Conservation (phyloP, 1,140 invertebrate genomes). For the Magallana angulata region DNA sequence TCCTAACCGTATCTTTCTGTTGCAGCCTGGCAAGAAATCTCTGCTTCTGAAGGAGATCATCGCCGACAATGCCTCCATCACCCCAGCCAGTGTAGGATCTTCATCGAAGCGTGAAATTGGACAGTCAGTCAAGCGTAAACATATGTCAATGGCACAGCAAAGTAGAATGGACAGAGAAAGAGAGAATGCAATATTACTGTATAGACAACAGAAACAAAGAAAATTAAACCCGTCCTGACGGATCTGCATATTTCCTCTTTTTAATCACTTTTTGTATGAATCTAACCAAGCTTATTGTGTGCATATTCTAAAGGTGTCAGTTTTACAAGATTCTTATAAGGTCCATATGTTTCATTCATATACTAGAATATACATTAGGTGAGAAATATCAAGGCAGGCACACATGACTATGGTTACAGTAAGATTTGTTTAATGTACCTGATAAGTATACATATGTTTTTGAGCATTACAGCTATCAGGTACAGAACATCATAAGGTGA, state of each 20-base stretch:
- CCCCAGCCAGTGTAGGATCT: background rate
- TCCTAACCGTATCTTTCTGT: background rate
- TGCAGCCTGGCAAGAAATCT: conserved; percentile 65
- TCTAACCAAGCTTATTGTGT: no score
- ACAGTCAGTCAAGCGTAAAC: conserved; percentile 64
- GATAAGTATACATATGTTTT: no score
- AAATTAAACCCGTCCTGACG: conserved; percentile 56
- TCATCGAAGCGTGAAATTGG: conserved; percentile 57
- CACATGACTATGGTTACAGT: background rate
- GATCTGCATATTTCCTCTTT: no score
- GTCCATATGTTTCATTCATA: background rate
- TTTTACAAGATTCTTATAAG: background rate
- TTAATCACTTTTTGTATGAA: no score
- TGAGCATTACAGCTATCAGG: no score
- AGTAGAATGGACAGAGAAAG: conserved; percentile 64
- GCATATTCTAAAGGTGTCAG: no score
- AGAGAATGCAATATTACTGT: conserved; percentile 65
- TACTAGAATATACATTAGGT: background rate
- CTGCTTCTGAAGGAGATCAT: conserved; percentile 65
- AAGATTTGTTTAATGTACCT: background rate
- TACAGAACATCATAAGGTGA: no score
- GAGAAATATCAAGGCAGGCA: background rate
- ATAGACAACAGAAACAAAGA: conserved; percentile 64
- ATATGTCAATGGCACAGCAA: conserved; percentile 65
- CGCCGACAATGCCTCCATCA: conserved; percentile 18